Conservation (phyloP, 2,113 vertebrate species). For the Cyanocitta stelleri region DNA sequence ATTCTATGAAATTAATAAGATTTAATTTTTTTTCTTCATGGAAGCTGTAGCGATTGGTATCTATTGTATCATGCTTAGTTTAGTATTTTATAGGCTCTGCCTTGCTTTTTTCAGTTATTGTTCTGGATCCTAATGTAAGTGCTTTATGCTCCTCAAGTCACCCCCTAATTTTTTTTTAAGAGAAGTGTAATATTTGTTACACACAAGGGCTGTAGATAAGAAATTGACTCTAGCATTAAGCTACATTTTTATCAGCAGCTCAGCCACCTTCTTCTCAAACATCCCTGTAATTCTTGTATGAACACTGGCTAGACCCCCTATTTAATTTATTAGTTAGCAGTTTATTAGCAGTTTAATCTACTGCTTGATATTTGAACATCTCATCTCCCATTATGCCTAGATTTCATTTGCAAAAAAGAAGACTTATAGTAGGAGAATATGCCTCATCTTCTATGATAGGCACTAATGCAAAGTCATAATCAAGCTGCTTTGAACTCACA, state of each 20-base stretch:
- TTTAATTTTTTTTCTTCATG: background rate
- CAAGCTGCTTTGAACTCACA: background rate
- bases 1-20: background rate
- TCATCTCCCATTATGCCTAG: background rate
- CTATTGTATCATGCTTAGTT: background rate
- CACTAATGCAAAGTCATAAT: conserved; percentile 4
- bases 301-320: background rate
- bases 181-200: background rate
- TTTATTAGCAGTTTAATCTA: background rate
- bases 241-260: background rate
- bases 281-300: background rate
- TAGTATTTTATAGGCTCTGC: background rate
- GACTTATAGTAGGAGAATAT: background rate
- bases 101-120: background rate
- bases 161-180: background rate
- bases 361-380: background rate
- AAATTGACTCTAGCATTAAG: background rate
- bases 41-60: background rate
- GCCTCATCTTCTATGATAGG: background rate
- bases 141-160: background rate
- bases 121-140: background rate
- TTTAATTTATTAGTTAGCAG: background rate
- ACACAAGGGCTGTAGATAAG: background rate
- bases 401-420: background rate
- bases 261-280: background rate